These are phyloP conservation scores for Bombylius discolor DNA, from an alignment of 2,888 invertebrate genomes.

Conservation along the genomic window DNA sequence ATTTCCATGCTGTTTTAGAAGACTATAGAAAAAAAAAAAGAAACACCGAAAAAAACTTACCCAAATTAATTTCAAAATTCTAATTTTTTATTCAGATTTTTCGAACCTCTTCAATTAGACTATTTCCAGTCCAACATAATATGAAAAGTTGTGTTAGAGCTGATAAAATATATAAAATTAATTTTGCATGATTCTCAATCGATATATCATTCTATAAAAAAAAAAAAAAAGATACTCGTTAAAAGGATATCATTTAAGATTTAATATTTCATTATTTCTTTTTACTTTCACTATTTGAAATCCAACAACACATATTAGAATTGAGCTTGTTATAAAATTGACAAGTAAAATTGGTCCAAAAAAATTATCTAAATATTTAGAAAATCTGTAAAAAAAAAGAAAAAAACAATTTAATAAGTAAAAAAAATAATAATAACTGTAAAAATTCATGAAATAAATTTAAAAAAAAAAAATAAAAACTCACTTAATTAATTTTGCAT, in stretches of 20 bases:
- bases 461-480: neutral
- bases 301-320: conserved; percentile 35
- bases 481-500: conserved; percentile 28
- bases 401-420: neutral
- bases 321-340: conserved; percentile 30
- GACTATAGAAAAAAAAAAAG: conserved; percentile 8
- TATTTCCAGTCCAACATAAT: conserved; percentile 30
- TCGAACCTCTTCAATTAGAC: no score
- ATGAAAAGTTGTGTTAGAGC: conserved; percentile 29
- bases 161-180: conserved; percentile 31
- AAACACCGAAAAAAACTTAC: neutral
- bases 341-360: conserved; percentile 31
- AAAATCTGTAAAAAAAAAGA: conserved; percentile 22
- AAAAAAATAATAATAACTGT: neutral
- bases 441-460: neutral
- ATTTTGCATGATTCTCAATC: conserved; percentile 30
- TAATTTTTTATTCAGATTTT: no score
- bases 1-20: conserved; percentile 9
- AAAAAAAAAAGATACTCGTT: neutral
- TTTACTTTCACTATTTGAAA: conserved; percentile 32
- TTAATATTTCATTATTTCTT: neutral
- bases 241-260: neutral
- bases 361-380: conserved; percentile 26
- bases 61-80: no score
- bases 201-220: conserved; percentile 25